Evolutionary conservation across 2,797 vertebrate species (phyloP), one percentile per base, ranked within the genome.

Genomic region (Notolepis coatsorum): DNA sequence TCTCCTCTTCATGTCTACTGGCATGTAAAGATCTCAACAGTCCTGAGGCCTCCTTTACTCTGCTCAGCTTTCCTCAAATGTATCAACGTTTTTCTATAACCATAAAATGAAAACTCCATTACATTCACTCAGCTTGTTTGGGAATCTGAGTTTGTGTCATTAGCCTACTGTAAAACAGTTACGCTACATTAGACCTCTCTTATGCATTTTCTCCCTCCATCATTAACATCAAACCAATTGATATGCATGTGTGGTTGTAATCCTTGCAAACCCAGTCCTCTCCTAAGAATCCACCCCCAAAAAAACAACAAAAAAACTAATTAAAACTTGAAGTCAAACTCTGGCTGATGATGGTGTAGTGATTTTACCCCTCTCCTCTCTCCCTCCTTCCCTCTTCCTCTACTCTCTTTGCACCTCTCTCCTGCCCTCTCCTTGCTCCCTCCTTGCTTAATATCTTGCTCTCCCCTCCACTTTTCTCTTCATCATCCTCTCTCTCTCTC

Each of bases 271-370:
- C 62, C 55, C 1, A 20, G 9, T 43, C 33, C 39, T 73, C 71
- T 58, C 7, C 2, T 6, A 73, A 69, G 75, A 61, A 60, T 59
- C 69, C 8, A 8, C 42, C 0, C 56, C 7, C 1, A 45, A 57
- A 75, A 12, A 83, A 81, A 77, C 75, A 73, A 72, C 1, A 45
- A 57, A 75, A 12, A 83, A 81, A 77, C 75, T 71, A 72, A 83
- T 77, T 83, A 72, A 71, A 69, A 73, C 62, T 64, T 31, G 35
- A 46, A 35, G 59, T 61, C 60, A 64, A 61, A 53, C 42, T 60
- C 46, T n/a, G 33, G 15, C 9, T 53, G 60, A 53, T 65, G 25
- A 51, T 23, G 37, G 45, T 69, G 58, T 65, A 57, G 55, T 43
- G 0, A 49, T 39, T 43, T 50, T 20, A 2, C 37, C 20, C 48